A percentile compares a stretch with the other conserved stretches of the same genome.
phyloP scores from a whole-genome alignment of 2,888 invertebrate genomes.

The Limnephilus auricula region DNA sequence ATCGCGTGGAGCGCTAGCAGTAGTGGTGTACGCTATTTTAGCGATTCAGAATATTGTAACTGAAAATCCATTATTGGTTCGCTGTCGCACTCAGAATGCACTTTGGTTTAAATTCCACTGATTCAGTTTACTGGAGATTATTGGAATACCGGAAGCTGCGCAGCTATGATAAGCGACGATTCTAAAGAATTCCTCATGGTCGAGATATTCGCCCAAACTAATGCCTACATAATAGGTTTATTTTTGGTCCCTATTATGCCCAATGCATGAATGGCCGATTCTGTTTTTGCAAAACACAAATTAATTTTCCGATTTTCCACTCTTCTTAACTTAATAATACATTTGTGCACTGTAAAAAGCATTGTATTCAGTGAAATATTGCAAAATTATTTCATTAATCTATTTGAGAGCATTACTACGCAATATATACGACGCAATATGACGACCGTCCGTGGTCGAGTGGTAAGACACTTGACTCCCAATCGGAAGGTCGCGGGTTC shows the following conservation, averaged over 20 bases:
- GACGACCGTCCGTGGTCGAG: no score
- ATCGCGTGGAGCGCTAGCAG: not conserved
- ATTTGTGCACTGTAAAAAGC: not conserved
- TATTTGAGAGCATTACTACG: not conserved
- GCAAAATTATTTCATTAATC: not conserved
- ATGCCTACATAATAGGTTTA: not conserved
- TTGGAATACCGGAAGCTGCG: conserved; percentile 18
- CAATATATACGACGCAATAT: no score
- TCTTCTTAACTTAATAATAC: not conserved
- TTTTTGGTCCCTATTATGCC: not conserved
- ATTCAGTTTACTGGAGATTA: conserved; percentile 5
- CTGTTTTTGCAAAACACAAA: not conserved
- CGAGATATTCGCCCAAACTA: not conserved
- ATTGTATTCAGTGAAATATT: not conserved
- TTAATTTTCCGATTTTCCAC: not conserved
- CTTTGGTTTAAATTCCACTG: conserved; percentile 15
- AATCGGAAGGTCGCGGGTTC: no score
- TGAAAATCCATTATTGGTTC: conserved; percentile 14
- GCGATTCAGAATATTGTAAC: conserved; percentile 14
- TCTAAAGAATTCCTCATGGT: not conserved
- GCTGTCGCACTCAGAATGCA: conserved; percentile 27
- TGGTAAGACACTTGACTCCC: no score
- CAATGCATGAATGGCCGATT: not conserved
- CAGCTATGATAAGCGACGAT: conserved; percentile 31
- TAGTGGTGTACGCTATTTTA: not conserved